phyloP scores from a whole-genome alignment of 2,888 invertebrate species.

The Harpagoxenus sublaevis region DNA sequence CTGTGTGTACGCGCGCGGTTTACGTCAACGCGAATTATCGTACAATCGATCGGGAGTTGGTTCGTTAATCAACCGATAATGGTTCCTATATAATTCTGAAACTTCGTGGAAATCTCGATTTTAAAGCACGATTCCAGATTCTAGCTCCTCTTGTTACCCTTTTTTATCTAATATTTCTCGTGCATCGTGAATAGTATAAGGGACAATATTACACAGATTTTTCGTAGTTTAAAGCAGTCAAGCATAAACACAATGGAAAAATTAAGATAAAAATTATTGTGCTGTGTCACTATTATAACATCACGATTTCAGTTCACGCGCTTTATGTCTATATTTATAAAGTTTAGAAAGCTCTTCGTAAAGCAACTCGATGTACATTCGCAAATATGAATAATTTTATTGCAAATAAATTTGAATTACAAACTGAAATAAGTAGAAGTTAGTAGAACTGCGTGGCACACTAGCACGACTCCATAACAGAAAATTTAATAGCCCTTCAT shows the following conservation, averaged over 20 bases:
- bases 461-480: neutral
- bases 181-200: neutral
- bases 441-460: neutral
- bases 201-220: neutral
- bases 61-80: conserved; percentile 3
- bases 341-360: neutral
- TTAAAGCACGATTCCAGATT: neutral
- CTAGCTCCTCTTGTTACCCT: neutral
- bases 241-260: neutral
- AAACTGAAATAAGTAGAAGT: conserved; percentile 25
- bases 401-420: conserved; percentile 39
- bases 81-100: neutral
- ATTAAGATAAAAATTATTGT: neutral
- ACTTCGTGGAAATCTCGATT: neutral
- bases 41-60: neutral
- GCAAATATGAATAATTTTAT: conserved; percentile 20
- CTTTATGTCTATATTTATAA: conserved; percentile 25
- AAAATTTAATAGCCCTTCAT: neutral
- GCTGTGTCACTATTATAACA: neutral
- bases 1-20: neutral
- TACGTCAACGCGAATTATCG: conserved; percentile 9
- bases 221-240: neutral
- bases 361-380: neutral
- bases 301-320: neutral
- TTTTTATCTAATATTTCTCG: neutral